phyloP scores from a whole-genome alignment of 2,797 vertebrate genomes.

The Cyclopterus lumpus region DNA sequence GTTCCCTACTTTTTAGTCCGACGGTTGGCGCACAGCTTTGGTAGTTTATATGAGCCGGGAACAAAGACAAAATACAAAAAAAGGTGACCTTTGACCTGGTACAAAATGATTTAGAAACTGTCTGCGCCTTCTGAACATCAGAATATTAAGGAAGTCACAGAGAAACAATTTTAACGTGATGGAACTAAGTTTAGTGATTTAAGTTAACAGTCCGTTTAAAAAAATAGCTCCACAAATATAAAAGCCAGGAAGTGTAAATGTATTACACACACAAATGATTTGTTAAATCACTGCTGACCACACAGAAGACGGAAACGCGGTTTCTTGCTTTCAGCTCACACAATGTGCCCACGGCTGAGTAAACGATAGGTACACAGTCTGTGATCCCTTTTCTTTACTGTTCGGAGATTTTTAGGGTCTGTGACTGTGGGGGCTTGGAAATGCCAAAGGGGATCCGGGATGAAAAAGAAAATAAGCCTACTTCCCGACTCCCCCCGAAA shows the following conservation, averaged over 20 bases:
- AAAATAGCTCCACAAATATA: not conserved
- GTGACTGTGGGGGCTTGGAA: conserved; percentile 16
- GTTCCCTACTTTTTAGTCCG: not conserved
- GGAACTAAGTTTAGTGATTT: no score
- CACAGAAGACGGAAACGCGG: not conserved
- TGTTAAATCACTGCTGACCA: not conserved
- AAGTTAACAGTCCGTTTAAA: no score
- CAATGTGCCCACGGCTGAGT: not conserved
- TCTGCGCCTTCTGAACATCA: not conserved
- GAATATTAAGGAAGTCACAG: no score
- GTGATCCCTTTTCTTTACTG: conserved; percentile 1
- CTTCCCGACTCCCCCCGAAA: conserved; percentile 36
- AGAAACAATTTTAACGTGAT: no score
- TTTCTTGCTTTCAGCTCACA: not conserved
- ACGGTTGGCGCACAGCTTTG: not conserved
- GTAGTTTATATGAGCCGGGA: not conserved
- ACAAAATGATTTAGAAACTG: not conserved
- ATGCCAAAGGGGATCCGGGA: conserved; percentile 2
- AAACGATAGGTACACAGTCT: conserved; percentile 12
- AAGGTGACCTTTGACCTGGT: no score
- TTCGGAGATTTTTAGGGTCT: not conserved
- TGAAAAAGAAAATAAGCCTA: conserved; percentile 29
- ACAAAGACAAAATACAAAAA: not conserved
- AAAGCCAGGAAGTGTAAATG: not conserved
- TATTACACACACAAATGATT: not conserved